These are phyloP conservation scores for Invenusta paracnida DNA, from an alignment of 2,888 invertebrate genomes.

Conservation along the genomic window DNA sequence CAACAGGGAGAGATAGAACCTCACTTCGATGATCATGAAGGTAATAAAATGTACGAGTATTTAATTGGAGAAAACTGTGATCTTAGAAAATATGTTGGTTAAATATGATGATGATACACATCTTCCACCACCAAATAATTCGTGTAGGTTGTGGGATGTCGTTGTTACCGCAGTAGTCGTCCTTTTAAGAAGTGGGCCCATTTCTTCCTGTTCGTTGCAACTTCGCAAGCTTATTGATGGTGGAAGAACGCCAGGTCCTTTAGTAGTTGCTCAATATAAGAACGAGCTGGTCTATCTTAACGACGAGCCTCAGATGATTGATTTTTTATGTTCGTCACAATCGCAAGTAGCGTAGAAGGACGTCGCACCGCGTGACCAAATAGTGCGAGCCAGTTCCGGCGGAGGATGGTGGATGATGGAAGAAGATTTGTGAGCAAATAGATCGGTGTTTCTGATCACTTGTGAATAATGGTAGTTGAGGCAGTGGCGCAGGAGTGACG, in stretches of 20 bases:
- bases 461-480: background rate
- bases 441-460: background rate
- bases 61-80: no score
- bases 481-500: background rate
- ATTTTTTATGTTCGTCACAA: background rate
- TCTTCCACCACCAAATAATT: no score
- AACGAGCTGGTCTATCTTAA: background rate
- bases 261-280: background rate
- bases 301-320: background rate
- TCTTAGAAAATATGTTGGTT: no score
- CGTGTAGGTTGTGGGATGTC: no score
- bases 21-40: no score
- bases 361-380: background rate
- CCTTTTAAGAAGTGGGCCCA: no score
- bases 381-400: background rate
- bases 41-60: no score
- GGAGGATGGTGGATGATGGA: background rate
- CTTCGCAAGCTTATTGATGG: background rate
- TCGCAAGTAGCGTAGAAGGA: background rate
- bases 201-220: background rate
- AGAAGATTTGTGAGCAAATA: background rate
- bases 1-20: no score
- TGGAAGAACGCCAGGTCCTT: background rate
- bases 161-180: no score
- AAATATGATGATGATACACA: no score